Conservation (phyloP, 2,888 invertebrate species). For the Pseudococcus longispinus region DNA sequence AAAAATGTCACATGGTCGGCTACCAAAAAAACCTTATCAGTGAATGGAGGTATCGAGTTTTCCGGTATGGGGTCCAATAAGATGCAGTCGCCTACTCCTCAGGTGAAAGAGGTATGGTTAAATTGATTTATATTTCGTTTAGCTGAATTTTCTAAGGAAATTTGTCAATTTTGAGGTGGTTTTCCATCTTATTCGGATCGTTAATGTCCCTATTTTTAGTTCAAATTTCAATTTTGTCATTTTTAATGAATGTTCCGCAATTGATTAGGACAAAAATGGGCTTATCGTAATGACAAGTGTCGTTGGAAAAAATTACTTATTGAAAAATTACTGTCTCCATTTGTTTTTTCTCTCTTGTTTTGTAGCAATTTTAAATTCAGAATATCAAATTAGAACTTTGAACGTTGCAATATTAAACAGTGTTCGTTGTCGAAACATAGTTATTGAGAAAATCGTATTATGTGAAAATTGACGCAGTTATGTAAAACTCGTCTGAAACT, state of each 20-base stretch:
- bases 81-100: slow-evolving; percentile 35
- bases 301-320: neutral
- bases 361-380: neutral
- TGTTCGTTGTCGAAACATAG: neutral
- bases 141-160: neutral
- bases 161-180: too few relatives aligned
- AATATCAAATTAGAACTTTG: neutral
- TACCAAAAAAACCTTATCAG: slow-evolving; percentile 13
- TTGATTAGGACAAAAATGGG: too few relatives aligned
- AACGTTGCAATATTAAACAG: neutral
- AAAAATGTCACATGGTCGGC: neutral
- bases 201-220: neutral
- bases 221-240: too few relatives aligned
- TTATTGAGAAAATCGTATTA: neutral
- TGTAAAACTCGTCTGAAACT: neutral
- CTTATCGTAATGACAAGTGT: neutral
- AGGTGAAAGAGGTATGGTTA: slow-evolving; percentile 46
- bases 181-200: neutral
- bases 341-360: neutral
- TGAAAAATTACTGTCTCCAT: neutral
- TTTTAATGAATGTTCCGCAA: too few relatives aligned
- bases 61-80: neutral
- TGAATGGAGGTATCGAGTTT: slow-evolving; percentile 38
- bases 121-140: neutral
- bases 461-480: neutral